Evolutionary conservation across 1,140 invertebrate species (phyloP), one percentile per base, ranked within the genome.

Genomic region (Papilio machaon): DNA sequence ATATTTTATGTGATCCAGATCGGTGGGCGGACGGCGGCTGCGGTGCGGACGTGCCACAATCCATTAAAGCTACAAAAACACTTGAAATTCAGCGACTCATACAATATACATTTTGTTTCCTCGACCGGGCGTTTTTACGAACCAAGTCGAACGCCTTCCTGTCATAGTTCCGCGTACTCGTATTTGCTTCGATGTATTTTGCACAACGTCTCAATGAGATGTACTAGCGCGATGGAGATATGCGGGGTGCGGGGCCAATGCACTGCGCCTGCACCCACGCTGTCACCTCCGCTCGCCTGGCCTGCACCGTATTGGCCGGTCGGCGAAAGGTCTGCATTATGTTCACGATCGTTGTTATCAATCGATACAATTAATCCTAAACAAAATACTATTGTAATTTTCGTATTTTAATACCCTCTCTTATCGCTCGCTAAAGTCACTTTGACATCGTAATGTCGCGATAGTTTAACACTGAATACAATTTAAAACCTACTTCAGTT

Each of bases 21-120:
- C 43, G 1, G 52, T 30, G 54, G 60, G 60, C 38, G 78, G 54
- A 80, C 49, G 52, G 76, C 70, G 67, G 80, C 15, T 6, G 49
- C 49, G 70, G 73, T 23, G 38, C 64, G 73, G 78, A 54, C 80
- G 67, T 77, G 70, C 82, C 80, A 82, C 87, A 89, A 91, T 91
- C 91, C 90, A 91, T 93, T 93, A 92, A 88, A 85, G 87, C 87
- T 87, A 89, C 88, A 88, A 88, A 89, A 89, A 88, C 86, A 90
- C 88, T 91, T 90, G 90, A 89, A 89, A 90, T 90, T 91, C 89
- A 89, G 88, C 86, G 70, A 83, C 91, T 94, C 92, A 94, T 94
- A 91, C 89, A 94, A 92, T 93, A 93, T 90, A 92, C 92, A 93
- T 93, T 77, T 54, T 54, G 49, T 77, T 77, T 82, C 82, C 81